phyloP scores from a whole-genome alignment of 30 jellyfish, hydroid and myxozoan species.

The Aurelia sp. region DNA sequence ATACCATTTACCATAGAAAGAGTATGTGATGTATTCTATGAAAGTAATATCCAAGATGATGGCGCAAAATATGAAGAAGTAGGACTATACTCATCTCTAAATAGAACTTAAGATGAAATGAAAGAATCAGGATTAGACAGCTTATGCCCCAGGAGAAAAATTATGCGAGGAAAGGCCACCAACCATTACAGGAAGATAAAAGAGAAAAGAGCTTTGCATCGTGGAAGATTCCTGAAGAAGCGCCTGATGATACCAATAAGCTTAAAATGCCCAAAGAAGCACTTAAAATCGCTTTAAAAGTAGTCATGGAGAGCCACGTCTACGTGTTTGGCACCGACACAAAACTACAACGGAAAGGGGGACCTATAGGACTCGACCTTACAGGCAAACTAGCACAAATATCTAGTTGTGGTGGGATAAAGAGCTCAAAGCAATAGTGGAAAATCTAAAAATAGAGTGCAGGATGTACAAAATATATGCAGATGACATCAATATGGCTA shows the following conservation, averaged over 20 bases:
- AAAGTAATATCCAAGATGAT: too few species aligned
- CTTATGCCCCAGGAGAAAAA: too few species aligned
- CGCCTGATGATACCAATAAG: neutral
- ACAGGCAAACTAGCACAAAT: constrained; percentile 13
- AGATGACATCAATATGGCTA: constrained; percentile 8
- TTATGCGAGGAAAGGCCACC: neutral
- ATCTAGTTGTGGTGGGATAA: neutral
- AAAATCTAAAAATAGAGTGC: neutral
- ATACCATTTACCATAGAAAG: too few species aligned
- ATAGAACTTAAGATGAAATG: too few species aligned
- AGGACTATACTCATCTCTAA: too few species aligned
- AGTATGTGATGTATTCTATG: too few species aligned
- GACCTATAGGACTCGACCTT: constrained; percentile 16
- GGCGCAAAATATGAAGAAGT: too few species aligned
- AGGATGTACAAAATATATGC: constrained; percentile 7
- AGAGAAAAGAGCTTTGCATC: constrained; percentile 5
- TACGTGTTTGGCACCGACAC: constrained; percentile 19
- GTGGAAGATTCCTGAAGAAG: constrained; percentile 13
- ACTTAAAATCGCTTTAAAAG: constrained; percentile 15
- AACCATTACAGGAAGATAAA: neutral
- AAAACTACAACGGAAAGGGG: constrained; percentile 25
- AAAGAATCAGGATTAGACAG: too few species aligned
- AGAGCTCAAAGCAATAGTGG: neutral
- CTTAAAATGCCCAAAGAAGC: constrained; percentile 31
- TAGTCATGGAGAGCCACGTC: constrained; percentile 24